A percentile compares a stretch with the other conserved stretches of the same genome.
phyloP scores from a whole-genome alignment of 1,140 invertebrate species.

The Odontomachus brunneus region DNA sequence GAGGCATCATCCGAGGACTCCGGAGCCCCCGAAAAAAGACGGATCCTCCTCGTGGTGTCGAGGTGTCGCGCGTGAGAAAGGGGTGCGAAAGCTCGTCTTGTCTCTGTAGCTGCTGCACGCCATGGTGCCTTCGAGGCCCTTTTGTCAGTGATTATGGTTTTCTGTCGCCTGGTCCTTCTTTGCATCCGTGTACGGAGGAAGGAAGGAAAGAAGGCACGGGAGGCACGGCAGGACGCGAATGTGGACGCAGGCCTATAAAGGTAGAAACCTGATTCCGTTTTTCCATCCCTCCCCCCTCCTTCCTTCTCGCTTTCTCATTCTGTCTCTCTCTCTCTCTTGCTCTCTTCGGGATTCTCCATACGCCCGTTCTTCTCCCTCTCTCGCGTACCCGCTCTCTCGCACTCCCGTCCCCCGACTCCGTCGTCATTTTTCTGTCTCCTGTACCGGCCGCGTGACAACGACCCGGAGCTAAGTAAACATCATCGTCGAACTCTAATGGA shows the following conservation, averaged over 20 bases:
- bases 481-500: conserved; percentile 61
- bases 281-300: conserved; percentile 58
- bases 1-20: conserved; percentile 48
- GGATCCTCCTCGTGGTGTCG: conserved; percentile 54
- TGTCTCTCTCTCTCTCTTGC: conserved; percentile 31
- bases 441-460: conserved; percentile 30
- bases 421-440: conserved; percentile 45
- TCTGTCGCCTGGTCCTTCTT: conserved; percentile 62
- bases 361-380: background rate
- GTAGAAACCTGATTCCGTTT: conserved; percentile 66
- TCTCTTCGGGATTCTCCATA: conserved; percentile 15
- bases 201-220: conserved; percentile 50
- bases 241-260: conserved; percentile 43
- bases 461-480: conserved; percentile 64
- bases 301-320: conserved; percentile 3
- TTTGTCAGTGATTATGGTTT: conserved; percentile 74
- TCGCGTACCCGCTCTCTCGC: background rate
- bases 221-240: conserved; percentile 34
- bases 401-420: conserved; percentile 25
- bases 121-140: conserved; percentile 59
- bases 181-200: conserved; percentile 39
- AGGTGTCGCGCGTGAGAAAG: conserved; percentile 73
- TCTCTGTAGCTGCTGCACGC: conserved; percentile 62
- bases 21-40: conserved; percentile 52
- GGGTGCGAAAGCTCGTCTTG: conserved; percentile 68